A percentile compares a stretch with the other conserved stretches of the same genome.
Evolutionary conservation across 2,797 vertebrate genomes (phyloP).

Genomic region (Betta splendens): DNA sequence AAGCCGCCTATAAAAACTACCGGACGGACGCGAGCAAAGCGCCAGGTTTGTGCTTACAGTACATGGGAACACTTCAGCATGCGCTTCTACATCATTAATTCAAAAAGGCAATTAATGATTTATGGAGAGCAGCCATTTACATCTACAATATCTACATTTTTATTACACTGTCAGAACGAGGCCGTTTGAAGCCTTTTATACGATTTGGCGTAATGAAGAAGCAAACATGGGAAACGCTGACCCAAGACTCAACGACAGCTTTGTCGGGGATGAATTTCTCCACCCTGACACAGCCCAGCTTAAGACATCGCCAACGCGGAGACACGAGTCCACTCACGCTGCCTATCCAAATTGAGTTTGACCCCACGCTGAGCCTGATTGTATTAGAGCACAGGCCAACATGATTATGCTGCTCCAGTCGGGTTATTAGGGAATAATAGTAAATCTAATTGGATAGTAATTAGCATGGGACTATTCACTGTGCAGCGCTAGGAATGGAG

Average conservation of each 20-base stretch:
- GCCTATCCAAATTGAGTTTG: slow-evolving; percentile 65
- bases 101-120: slow-evolving; percentile 7
- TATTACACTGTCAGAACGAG: background rate
- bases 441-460: slow-evolving; percentile 73
- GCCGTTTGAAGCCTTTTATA: background rate
- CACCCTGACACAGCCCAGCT: background rate
- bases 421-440: slow-evolving; percentile 72
- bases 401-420: slow-evolving; percentile 67
- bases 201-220: background rate
- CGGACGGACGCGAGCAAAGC: background rate
- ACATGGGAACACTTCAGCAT: background rate
- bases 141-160: slow-evolving; percentile 2
- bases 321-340: slow-evolving; percentile 47
- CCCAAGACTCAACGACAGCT: background rate
- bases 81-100: slow-evolving; percentile 6
- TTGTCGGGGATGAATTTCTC: slow-evolving; percentile 1
- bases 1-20: background rate
- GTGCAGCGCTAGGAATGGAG: background rate
- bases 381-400: slow-evolving; percentile 59
- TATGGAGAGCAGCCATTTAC: background rate
- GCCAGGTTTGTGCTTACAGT: background rate
- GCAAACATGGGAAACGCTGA: background rate
- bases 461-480: slow-evolving; percentile 48
- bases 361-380: slow-evolving; percentile 63
- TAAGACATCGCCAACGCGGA: slow-evolving; percentile 16